Conservation (phyloP, 2,888 invertebrate species). For the Drosophila yooni region DNA sequence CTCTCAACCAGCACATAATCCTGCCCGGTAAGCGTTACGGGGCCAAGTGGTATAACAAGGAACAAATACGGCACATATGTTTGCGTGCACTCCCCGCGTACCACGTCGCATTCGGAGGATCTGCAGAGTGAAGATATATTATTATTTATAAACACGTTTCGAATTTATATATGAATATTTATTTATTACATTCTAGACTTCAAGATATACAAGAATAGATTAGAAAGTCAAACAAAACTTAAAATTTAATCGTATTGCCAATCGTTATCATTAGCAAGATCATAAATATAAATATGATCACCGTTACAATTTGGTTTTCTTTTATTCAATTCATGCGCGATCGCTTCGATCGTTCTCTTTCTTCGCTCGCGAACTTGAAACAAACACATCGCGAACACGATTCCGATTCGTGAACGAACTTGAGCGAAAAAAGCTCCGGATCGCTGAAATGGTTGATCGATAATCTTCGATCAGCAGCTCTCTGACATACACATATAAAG, state of each 20-base stretch:
- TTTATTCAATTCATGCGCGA: background rate
- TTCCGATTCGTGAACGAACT: background rate
- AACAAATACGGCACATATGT: conserved; percentile 95
- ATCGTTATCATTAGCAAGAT: background rate
- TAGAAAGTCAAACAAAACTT: background rate
- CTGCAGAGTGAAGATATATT: conserved; percentile 86
- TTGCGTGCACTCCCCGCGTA: conserved; percentile 95
- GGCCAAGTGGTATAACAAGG: conserved; percentile 94
- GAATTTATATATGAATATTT: background rate
- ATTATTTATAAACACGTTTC: background rate
- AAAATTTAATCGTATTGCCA: background rate
- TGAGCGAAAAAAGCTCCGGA: background rate
- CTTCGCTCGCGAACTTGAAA: background rate
- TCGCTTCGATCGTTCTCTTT: background rate
- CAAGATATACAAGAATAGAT: background rate
- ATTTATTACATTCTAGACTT: background rate
- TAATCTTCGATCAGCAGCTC: background rate
- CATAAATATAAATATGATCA: background rate
- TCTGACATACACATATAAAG: background rate
- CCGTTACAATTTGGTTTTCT: background rate
- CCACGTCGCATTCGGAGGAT: conserved; percentile 94
- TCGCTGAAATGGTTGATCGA: background rate
- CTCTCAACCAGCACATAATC: conserved; percentile 98
- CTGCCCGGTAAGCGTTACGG: conserved; percentile 95
- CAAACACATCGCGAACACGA: background rate